Evolutionary conservation across 2,888 invertebrate genomes (phyloP).

Genomic region (Latrodectus elegans): DNA sequence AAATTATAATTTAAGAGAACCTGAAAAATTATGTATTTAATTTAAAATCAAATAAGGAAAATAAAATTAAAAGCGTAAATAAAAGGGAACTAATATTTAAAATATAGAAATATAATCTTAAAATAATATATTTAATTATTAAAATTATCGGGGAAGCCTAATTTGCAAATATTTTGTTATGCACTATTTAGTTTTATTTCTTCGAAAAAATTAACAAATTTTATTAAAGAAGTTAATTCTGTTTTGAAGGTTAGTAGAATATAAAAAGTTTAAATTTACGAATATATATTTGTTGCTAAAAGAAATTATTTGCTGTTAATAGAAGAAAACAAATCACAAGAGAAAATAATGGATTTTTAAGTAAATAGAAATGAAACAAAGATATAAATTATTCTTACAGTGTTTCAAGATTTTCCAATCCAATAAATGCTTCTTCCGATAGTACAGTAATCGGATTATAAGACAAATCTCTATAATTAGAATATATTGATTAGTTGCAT

Average conservation of each 20-base stretch:
- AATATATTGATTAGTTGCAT: no score
- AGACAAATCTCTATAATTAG: slow-evolving; percentile 77
- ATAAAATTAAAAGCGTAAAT: no score
- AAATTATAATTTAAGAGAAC: no score
- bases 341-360: slow-evolving; percentile 16
- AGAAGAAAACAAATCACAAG: background rate
- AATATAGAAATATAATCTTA: no score
- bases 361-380: slow-evolving; percentile 73
- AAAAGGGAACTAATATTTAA: no score
- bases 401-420: slow-evolving; percentile 28
- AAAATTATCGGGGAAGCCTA: no score
- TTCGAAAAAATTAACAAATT: no score
- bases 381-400: slow-evolving; percentile 27
- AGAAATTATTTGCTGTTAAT: background rate
- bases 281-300: background rate
- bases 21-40: no score
- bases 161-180: no score
- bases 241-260: background rate
- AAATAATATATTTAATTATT: no score
- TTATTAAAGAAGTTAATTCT: background rate
- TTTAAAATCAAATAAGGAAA: no score
- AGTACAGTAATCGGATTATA: slow-evolving; percentile 77
- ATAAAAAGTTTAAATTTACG: background rate
- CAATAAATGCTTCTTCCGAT: slow-evolving; percentile 44
- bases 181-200: no score